These are phyloP conservation scores for Aphaenogaster rudis DNA, from an alignment of 1,140 invertebrate genomes.

Conservation along the genomic window DNA sequence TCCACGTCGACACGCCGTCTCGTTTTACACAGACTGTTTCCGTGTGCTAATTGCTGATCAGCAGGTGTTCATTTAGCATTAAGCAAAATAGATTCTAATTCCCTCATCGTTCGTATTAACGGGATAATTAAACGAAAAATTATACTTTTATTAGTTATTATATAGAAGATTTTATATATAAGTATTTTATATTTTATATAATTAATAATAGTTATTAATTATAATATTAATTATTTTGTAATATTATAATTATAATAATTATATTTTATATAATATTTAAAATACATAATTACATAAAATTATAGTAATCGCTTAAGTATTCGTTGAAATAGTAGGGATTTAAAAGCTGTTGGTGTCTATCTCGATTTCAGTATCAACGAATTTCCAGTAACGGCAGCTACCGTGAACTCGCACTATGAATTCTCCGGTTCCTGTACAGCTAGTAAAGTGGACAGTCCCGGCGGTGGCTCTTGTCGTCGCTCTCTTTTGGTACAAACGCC, in stretches of 20 bases:
- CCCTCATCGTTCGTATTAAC: background rate
- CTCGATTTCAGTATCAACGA: conserved; percentile 73
- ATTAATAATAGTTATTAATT: too few relatives aligned
- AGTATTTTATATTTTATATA: background rate
- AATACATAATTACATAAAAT: background rate
- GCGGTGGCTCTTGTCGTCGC: conserved; percentile 84
- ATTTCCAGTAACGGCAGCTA: conserved; percentile 72
- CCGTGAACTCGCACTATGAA: conserved; percentile 84
- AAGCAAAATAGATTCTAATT: background rate
- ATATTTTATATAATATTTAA: background rate
- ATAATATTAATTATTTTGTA: too few relatives aligned
- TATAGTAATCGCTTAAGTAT: background rate
- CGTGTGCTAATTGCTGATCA: conserved; percentile 12
- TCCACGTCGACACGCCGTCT: background rate
- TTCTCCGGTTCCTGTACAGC: conserved; percentile 76
- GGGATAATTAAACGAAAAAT: background rate
- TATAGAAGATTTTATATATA: background rate
- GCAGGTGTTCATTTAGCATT: background rate
- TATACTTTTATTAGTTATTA: background rate
- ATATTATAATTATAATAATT: background rate
- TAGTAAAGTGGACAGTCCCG: conserved; percentile 85
- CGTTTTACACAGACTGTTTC: conserved; percentile 20
- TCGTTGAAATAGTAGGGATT: background rate
- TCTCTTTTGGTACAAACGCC: conserved; percentile 86
- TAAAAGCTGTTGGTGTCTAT: conserved; percentile 8